Base-by-base conservation (phyloP, 2,797 vertebrate species). In the Thunnus albacares region DNA sequence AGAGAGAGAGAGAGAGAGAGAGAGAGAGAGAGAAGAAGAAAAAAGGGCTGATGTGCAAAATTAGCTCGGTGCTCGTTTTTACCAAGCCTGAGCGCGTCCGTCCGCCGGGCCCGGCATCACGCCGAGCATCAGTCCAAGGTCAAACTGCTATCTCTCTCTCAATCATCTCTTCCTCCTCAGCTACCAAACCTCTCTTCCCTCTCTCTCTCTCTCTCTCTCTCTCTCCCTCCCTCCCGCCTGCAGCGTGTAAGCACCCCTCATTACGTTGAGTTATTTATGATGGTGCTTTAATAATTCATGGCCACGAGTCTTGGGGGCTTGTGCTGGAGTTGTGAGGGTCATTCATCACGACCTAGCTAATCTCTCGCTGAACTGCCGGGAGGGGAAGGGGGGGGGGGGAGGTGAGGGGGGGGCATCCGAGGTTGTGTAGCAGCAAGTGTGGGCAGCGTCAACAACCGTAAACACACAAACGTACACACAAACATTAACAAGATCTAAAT, bases 251-350 rank as follows among this genome's bases (percentile, higher is more conserved):
- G 82, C 83, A 77, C 67, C 78, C 60, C 89, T 93, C 87, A 87
- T 93, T 90, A 91, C 65, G 62, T 47, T 78, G 88, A 90, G 81
- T 93, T 93, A 93, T 92, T 93, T 90, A 93, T 92, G 89, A 90
- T 4, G 81, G 9, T 0, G 75, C 62, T 85, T 92, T 82, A 92
- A 92, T 92, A 90, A 93, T 93, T 93, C 86, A 92, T 90, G 80
- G 78, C 77, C 61, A 20, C 3, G 26, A 69, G 71, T 85, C 88
- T 82, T 71, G 1, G 81, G 77, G 87, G 89, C 77, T 78, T 5
- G 79, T 57, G 82, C 82, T 47, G 71, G 69, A 88, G 86, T 67
- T 82, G 73, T 35, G 63, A 78, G 87, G 89, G 88, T 92, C 89
- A 81, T 92, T 82, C 76, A 93, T 91, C 88, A 91, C 11, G 51